A percentile compares a stretch with the other conserved stretches of the same genome.
Conservation (phyloP, 1,140 invertebrate genomes). For the Babylonia areolata region DNA sequence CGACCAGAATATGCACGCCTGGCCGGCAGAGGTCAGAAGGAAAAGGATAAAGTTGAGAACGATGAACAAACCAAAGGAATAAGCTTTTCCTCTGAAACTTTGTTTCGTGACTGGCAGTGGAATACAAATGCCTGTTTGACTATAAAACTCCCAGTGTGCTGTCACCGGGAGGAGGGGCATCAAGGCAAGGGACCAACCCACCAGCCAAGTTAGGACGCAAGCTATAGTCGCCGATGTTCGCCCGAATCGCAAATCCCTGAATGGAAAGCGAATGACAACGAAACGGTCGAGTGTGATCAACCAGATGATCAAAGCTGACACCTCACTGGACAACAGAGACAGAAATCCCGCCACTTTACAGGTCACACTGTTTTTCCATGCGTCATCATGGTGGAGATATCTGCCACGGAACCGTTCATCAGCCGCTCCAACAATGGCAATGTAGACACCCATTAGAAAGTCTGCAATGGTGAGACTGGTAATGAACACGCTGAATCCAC, state of each 20-base stretch:
- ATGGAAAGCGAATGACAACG: conserved; percentile 59
- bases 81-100: conserved; percentile 46
- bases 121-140: conserved; percentile 50
- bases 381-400: conserved; percentile 54
- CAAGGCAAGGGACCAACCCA: conserved; percentile 39
- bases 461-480: conserved; percentile 61
- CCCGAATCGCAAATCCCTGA: conserved; percentile 40
- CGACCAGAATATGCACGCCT: conserved; percentile 47
- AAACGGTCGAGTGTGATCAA: conserved; percentile 63
- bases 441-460: conserved; percentile 66
- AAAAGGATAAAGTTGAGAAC: conserved; percentile 50
- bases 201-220: conserved; percentile 34
- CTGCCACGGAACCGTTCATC: conserved; percentile 54
- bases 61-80: conserved; percentile 48
- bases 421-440: conserved; percentile 62
- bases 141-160: conserved; percentile 54
- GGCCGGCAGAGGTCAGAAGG: conserved; percentile 46
- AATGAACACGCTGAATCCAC: conserved; percentile 46
- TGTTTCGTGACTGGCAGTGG: conserved; percentile 49
- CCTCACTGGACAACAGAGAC: conserved; percentile 58
- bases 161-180: conserved; percentile 41
- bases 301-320: conserved; percentile 59
- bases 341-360: conserved; percentile 62
- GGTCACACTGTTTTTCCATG: conserved; percentile 54
- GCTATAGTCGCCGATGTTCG: conserved; percentile 24